Evolutionary conservation across 2,888 invertebrate genomes (phyloP).

Genomic region (Nomada hirtipes): DNA sequence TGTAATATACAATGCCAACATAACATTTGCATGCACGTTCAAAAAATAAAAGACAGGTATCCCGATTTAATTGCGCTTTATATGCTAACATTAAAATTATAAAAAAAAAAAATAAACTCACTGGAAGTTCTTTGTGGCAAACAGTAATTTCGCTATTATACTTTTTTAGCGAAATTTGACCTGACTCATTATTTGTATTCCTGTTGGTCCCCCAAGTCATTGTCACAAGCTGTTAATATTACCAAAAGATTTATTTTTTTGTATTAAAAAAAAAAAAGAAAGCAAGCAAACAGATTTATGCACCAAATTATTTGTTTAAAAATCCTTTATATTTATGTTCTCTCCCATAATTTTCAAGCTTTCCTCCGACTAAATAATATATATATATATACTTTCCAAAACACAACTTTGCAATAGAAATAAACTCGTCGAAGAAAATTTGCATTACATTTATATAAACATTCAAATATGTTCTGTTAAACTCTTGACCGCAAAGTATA

Average conservation of each 20-base stretch:
- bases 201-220: slow-evolving; percentile 68
- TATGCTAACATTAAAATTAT: slow-evolving; percentile 31
- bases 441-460: no score
- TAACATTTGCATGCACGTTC: background rate
- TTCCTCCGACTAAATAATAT: background rate
- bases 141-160: slow-evolving; percentile 57
- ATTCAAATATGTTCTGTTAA: background rate
- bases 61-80: background rate
- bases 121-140: slow-evolving; percentile 62
- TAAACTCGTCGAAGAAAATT: background rate
- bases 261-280: slow-evolving; percentile 19
- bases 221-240: slow-evolving; percentile 59
- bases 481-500: slow-evolving; percentile 1
- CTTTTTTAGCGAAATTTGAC: slow-evolving; percentile 49
- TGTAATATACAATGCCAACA: background rate
- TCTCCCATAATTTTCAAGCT: background rate
- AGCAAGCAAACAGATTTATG: background rate
- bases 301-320: background rate
- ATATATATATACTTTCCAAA: background rate
- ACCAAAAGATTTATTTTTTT: slow-evolving; percentile 38
- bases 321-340: background rate
- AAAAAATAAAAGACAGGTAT: background rate
- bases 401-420: background rate
- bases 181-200: slow-evolving; percentile 52
- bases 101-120: slow-evolving; percentile 57